A percentile compares a stretch with the other conserved stretches of the same genome.
Conservation (phyloP, 1,140 invertebrate genomes). For the Bombyx mori region ASM3026992v2 NC_085119.1:9692001-9692500, state of each 20-base stretch:
- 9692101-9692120: constrained; percentile 24
- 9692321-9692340: too few species aligned
- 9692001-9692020: constrained; percentile 47
- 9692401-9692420: background rate
- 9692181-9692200: constrained; percentile 21
- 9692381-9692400: background rate
- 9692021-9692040: constrained; percentile 29
- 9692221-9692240: constrained; percentile 1
- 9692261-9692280: too few species aligned
- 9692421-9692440: constrained; percentile 39
- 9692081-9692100: constrained; percentile 21
- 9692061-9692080: constrained; percentile 16
- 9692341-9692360: too few species aligned
- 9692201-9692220: constrained; percentile 56
- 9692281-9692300: too few species aligned
- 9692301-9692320: too few species aligned
- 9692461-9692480: constrained; percentile 40
- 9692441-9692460: constrained; percentile 42
- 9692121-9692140: constrained; percentile 28
- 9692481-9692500: constrained; percentile 43
- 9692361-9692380: background rate
- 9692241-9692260: too few species aligned
- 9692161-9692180: constrained; percentile 10
- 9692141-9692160: constrained; percentile 15
- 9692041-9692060: constrained; percentile 25